Conservation (phyloP, 2,113 vertebrate species). For the Martes martes region DNA sequence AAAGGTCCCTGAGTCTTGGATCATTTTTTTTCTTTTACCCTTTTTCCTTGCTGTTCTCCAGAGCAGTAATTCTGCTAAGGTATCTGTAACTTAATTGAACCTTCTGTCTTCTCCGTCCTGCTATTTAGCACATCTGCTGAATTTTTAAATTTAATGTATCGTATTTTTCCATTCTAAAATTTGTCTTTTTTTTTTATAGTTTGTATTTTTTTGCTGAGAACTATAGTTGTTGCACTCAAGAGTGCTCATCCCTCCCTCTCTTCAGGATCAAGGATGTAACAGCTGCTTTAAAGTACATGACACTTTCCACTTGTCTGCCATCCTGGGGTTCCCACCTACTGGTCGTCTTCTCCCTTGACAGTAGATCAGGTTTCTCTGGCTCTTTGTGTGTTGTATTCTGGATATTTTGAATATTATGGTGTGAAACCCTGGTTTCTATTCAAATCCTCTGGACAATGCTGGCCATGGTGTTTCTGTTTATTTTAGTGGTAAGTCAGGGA, state of each 20-base stretch:
- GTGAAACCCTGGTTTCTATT: background rate
- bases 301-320: background rate
- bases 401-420: background rate
- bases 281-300: background rate
- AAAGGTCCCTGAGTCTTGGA: background rate
- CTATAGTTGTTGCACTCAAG: background rate
- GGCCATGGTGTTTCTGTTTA: background rate
- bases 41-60: background rate
- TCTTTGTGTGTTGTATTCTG: background rate
- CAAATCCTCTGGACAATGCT: background rate
- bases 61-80: background rate
- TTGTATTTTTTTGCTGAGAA: background rate
- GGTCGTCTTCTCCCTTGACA: background rate
- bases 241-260: background rate
- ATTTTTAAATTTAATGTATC: background rate
- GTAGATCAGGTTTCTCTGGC: background rate
- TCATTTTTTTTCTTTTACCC: background rate
- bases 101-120: background rate
- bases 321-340: background rate
- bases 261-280: accelerated
- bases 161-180: background rate
- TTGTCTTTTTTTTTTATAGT: background rate
- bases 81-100: background rate
- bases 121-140: background rate
- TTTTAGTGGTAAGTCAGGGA: background rate